Evolutionary conservation across 2,797 vertebrate genomes (phyloP).

Genomic region (Rhinophrynus dorsalis): DNA sequence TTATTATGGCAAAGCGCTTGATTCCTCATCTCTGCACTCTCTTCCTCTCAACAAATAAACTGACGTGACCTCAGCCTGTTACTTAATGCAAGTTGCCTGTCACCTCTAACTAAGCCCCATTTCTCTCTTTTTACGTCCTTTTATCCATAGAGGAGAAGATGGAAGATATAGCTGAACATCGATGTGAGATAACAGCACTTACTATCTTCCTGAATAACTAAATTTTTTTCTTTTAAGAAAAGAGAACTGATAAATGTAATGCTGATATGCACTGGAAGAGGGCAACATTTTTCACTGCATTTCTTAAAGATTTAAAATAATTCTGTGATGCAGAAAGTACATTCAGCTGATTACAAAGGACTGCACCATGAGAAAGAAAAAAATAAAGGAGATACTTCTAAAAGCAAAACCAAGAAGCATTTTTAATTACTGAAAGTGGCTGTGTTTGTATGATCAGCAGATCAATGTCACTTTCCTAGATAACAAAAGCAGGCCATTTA

Average conservation of each 20-base stretch:
- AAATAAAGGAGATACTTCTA: background rate
- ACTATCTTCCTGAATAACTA: slow-evolving; percentile 53
- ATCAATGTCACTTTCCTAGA: background rate
- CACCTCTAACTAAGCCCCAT: slow-evolving; percentile 61
- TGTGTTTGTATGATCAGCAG: background rate
- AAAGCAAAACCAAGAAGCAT: too few relatives aligned
- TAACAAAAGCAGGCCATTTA: too few relatives aligned
- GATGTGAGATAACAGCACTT: slow-evolving; percentile 53
- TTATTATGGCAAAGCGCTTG: slow-evolving; percentile 73
- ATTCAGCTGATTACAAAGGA: background rate
- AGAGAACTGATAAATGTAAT: slow-evolving; percentile 51
- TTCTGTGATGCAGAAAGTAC: background rate
- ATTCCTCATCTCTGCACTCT: slow-evolving; percentile 70
- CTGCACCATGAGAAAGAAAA: background rate
- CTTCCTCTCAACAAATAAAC: slow-evolving; percentile 75
- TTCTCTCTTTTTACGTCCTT: slow-evolving; percentile 67
- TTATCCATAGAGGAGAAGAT: slow-evolving; percentile 50
- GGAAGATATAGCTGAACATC: slow-evolving; percentile 53
- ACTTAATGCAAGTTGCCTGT: slow-evolving; percentile 63
- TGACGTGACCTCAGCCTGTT: slow-evolving; percentile 72
- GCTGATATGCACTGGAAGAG: slow-evolving; percentile 57
- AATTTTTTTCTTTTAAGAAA: slow-evolving; percentile 33
- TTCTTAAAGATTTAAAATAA: background rate
- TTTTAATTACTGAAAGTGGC: slow-evolving; percentile 8
- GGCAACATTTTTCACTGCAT: slow-evolving; percentile 54